A percentile compares a stretch with the other conserved stretches of the same genome.
Evolutionary conservation across 2,888 invertebrate genomes (phyloP).

Genomic region (Hirtodrosophila duncani): DNA sequence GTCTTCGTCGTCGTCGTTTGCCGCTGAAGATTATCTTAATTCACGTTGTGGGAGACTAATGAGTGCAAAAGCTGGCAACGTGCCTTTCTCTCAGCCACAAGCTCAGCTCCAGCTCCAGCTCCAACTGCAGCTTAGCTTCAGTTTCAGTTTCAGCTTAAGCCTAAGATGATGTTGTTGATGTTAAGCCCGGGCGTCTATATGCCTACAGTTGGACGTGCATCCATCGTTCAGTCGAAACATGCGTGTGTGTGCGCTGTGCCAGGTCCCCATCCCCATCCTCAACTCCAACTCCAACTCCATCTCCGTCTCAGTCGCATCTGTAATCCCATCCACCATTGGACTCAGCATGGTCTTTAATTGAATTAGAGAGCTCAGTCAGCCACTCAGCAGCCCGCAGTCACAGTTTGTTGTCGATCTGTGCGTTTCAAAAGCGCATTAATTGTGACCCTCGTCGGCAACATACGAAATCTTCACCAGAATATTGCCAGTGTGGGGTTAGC

Average conservation of each 20-base stretch:
- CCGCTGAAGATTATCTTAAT: constrained; percentile 76
- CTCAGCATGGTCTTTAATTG: constrained; percentile 54
- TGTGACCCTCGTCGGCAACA: too few species aligned
- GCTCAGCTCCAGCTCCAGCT: constrained; percentile 1
- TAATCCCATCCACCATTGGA: constrained; percentile 1
- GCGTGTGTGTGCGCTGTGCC: constrained; percentile 15
- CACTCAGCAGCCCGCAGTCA: background rate
- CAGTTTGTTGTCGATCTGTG: constrained; percentile 56
- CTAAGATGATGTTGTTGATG: background rate
- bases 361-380: constrained; percentile 51
- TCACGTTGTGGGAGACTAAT: constrained; percentile 79
- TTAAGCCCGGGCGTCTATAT: background rate
- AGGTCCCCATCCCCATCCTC: background rate
- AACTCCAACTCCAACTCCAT: too few species aligned
- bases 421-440: constrained; percentile 73
- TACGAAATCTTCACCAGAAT: too few species aligned
- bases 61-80: constrained; percentile 68
- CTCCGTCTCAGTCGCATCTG: too few species aligned
- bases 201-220: constrained; percentile 30
- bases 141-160: background rate
- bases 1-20: constrained; percentile 35
- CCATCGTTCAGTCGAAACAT: constrained; percentile 33
- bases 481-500: too few species aligned
- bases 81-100: constrained; percentile 32
- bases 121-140: background rate